Conservation (phyloP, 2,888 invertebrate genomes). For the Theretra japonica region DNA sequence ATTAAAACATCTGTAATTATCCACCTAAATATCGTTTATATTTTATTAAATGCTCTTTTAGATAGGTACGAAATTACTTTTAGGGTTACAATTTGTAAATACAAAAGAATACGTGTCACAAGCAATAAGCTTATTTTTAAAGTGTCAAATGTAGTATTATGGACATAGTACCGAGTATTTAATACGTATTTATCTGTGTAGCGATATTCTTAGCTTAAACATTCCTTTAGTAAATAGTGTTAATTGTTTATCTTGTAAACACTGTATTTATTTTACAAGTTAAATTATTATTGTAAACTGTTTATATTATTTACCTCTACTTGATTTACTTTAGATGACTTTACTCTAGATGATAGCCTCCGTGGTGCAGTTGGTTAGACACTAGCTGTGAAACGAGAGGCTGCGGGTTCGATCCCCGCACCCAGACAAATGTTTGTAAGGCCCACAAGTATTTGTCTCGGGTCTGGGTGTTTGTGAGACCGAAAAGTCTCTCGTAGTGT, state of each 20-base stretch:
- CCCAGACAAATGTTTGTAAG: too few species aligned
- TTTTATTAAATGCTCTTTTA: background rate
- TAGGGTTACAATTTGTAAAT: constrained; percentile 46
- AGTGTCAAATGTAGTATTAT: constrained; percentile 29
- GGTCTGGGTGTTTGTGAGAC: too few species aligned
- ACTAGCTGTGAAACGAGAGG: too few species aligned
- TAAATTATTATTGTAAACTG: constrained; percentile 18
- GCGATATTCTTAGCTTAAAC: constrained; percentile 19
- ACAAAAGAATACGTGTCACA: constrained; percentile 68
- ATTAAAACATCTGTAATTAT: background rate
- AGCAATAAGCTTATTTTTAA: constrained; percentile 69
- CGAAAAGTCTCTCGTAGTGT: too few species aligned
- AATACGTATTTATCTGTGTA: constrained; percentile 24
- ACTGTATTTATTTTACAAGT: constrained; percentile 21
- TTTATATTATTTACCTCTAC: constrained; percentile 24
- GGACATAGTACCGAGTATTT: constrained; percentile 33
- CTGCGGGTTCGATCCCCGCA: too few species aligned
- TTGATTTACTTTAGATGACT: too few species aligned
- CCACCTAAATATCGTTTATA: background rate
- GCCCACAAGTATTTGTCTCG: too few species aligned
- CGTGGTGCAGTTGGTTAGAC: too few species aligned
- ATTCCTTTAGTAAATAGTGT: constrained; percentile 8
- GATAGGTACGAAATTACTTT: background rate
- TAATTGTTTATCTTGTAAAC: constrained; percentile 25
- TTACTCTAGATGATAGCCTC: too few species aligned